phyloP scores from a whole-genome alignment of 1,140 invertebrate species.

The Drosophila eugracilis region DNA sequence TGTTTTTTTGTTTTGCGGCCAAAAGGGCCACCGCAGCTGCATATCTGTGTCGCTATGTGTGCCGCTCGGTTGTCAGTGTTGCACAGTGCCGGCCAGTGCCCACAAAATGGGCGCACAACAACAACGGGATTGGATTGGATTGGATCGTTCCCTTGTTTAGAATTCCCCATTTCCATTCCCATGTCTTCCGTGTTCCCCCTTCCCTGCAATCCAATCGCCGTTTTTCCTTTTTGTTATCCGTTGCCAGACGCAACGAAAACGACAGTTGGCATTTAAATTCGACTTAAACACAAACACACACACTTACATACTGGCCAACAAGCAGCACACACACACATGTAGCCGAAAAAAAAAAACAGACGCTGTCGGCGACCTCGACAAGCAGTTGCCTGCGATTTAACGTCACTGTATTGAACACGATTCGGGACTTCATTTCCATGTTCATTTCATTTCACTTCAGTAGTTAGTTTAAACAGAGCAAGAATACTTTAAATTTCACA shows the following conservation, averaged over 20 bases:
- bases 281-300: conserved; percentile 32
- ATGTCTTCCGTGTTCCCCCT: conserved; percentile 10
- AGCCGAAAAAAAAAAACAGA: conserved; percentile 37
- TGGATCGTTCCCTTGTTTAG: neutral
- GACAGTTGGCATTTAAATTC: conserved; percentile 76
- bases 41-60: conserved; percentile 59
- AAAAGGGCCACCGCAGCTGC: conserved; percentile 51
- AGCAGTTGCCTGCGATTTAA: conserved; percentile 22
- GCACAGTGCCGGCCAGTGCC: conserved; percentile 28
- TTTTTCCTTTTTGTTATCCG: conserved; percentile 42
- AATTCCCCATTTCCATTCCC: conserved; percentile 1
- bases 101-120: conserved; percentile 41
- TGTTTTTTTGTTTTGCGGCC: conserved; percentile 39
- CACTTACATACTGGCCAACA: conserved; percentile 9
- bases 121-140: neutral
- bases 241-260: conserved; percentile 62
- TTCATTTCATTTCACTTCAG: neutral
- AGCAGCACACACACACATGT: conserved; percentile 6
- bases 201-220: conserved; percentile 2
- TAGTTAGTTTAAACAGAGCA: neutral
- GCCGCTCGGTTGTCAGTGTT: conserved; percentile 38
- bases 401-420: neutral
- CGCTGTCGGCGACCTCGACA: conserved; percentile 72
- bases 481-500: neutral
- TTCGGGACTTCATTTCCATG: neutral